Conservation (phyloP, 1,140 invertebrate genomes). For the Ptiloglossa arizonensis region DNA sequence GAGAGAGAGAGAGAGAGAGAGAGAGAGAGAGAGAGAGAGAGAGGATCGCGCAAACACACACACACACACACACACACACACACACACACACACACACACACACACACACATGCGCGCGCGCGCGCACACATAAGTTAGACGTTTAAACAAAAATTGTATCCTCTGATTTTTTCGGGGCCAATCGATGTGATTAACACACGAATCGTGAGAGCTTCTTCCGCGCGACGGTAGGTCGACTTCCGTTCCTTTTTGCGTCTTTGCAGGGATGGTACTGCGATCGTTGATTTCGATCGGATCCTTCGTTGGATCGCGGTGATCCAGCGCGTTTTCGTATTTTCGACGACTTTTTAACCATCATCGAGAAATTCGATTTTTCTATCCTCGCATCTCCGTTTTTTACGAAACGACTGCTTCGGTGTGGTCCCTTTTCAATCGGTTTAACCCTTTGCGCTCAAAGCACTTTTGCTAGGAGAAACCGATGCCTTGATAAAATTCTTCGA, state of each 20-base stretch:
- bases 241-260: constrained; percentile 19
- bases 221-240: constrained; percentile 12
- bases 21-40: neutral
- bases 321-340: constrained; percentile 1
- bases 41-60: neutral
- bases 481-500: no score
- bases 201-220: constrained; percentile 27
- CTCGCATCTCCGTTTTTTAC: neutral
- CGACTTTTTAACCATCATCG: neutral
- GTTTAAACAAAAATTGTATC: constrained; percentile 53
- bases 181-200: constrained; percentile 51
- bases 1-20: neutral
- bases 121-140: neutral
- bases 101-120: neutral
- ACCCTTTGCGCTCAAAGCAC: no score
- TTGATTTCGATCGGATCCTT: neutral
- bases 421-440: neutral
- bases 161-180: constrained; percentile 72
- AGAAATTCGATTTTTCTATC: constrained; percentile 13
- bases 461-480: no score
- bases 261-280: neutral
- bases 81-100: neutral
- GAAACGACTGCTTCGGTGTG: neutral
- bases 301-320: neutral
- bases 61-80: neutral